These are phyloP conservation scores for Tineola bisselliella DNA, from an alignment of 2,888 invertebrate species.

Conservation along the genomic window DNA sequence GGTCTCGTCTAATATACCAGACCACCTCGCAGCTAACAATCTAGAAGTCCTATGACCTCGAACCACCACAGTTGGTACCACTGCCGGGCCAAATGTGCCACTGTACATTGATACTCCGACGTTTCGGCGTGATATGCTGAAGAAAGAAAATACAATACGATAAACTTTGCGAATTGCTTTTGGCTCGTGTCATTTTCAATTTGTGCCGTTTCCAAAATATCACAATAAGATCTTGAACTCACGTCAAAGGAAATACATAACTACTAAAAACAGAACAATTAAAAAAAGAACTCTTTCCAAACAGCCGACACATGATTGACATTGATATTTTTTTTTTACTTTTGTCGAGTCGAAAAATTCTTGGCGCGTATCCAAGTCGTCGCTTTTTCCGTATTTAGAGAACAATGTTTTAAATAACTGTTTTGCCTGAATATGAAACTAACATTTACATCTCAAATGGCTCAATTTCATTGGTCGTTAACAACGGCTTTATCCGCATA, in stretches of 20 bases:
- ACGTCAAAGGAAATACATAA: neutral
- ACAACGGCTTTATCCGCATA: no score
- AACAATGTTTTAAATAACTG: neutral
- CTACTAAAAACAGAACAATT: neutral
- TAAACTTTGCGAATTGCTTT: no score
- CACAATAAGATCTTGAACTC: no score
- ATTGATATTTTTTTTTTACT: neutral
- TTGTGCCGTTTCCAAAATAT: no score
- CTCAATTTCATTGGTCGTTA: no score
- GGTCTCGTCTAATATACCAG: slow-evolving; percentile 53
- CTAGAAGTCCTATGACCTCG: slow-evolving; percentile 53
- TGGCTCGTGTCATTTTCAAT: no score
- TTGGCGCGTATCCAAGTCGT: neutral
- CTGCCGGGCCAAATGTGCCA: slow-evolving; percentile 34
- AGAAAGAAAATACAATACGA: slow-evolving; percentile 15
- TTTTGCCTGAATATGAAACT: no score
- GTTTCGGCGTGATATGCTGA: slow-evolving; percentile 46
- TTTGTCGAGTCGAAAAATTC: neutral
- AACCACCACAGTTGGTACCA: slow-evolving; percentile 53
- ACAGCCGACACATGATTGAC: slow-evolving; percentile 1
- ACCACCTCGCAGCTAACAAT: slow-evolving; percentile 58
- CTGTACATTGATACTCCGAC: slow-evolving; percentile 62
- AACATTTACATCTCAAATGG: no score
- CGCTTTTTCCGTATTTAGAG: neutral
- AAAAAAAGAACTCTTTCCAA: neutral